Evolutionary conservation across 2,888 invertebrate species (phyloP).

Genomic region (Synergus japonicus): DNA sequence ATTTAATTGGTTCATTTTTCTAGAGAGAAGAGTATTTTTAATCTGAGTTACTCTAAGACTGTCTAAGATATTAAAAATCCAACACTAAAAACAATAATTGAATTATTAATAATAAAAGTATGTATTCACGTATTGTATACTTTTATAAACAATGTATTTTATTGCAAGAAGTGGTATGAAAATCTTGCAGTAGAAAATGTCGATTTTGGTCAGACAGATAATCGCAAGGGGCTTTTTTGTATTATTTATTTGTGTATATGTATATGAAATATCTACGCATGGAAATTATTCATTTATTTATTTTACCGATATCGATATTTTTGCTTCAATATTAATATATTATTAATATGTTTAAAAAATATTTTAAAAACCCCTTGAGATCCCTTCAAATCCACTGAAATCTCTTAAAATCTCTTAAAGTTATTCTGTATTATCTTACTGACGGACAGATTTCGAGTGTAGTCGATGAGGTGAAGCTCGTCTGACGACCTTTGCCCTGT

Average conservation of each 20-base stretch:
- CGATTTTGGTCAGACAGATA: slow-evolving; percentile 32
- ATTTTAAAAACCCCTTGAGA: too few species aligned
- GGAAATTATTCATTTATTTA: too few species aligned
- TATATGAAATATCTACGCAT: too few species aligned
- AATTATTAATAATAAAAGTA: not conserved
- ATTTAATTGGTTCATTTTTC: not conserved
- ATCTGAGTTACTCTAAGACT: not conserved
- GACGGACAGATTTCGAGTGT: slow-evolving; percentile 8
- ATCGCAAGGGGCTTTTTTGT: not conserved
- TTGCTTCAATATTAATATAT: too few species aligned
- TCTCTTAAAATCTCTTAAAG: not conserved
- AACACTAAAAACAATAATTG: not conserved
- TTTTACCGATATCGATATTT: too few species aligned
- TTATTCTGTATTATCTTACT: slow-evolving; percentile 24
- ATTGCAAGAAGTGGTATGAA: not conserved
- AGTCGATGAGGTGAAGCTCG: slow-evolving; percentile 47
- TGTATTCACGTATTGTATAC: not conserved
- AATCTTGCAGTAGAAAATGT: slow-evolving; percentile 24
- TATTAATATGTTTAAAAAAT: too few species aligned
- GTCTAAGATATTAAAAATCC: not conserved
- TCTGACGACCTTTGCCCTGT: slow-evolving; percentile 62
- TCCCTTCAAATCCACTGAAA: too few species aligned
- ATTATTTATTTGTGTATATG: too few species aligned
- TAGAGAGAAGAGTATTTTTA: not conserved
- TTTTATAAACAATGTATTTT: slow-evolving; percentile 12